Conservation (phyloP, 2,888 invertebrate genomes). For the Galeopsomyia nigrocyanea region DNA sequence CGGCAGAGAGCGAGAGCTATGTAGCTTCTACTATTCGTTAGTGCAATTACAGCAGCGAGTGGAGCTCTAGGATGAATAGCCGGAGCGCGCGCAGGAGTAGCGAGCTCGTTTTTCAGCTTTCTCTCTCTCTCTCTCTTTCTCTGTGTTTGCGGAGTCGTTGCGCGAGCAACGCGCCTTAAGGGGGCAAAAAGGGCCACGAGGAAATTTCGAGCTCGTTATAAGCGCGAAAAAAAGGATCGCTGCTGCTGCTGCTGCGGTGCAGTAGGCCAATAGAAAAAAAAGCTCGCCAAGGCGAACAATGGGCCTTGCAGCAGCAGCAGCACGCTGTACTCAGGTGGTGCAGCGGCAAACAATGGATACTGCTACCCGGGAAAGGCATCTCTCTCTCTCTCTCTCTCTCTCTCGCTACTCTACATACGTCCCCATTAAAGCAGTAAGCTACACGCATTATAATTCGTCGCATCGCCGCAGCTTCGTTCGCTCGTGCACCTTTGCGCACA, state of each 20-base stretch:
- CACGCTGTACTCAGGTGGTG: conserved; percentile 56
- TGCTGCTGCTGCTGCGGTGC: neutral
- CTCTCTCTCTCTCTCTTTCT: no score
- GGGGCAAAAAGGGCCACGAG: conserved; percentile 18
- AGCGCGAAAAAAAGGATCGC: conserved; percentile 16
- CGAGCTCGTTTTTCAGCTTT: conserved; percentile 1
- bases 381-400: no score
- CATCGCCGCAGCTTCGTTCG: conserved; percentile 36
- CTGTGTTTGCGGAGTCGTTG: no score
- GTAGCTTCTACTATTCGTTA: conserved; percentile 24
- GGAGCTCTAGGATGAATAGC: conserved; percentile 7
- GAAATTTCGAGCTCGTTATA: conserved; percentile 39
- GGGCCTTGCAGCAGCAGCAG: conserved; percentile 54
- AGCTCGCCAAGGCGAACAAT: conserved; percentile 59
- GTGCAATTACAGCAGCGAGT: conserved; percentile 7
- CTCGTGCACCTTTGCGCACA: neutral
- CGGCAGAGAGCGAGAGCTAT: no score
- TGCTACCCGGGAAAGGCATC: conserved; percentile 18
- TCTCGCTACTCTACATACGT: conserved; percentile 64
- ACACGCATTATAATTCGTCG: conserved; percentile 61
- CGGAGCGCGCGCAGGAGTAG: neutral
- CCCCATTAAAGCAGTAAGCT: conserved; percentile 63
- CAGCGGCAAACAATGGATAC: conserved; percentile 56
- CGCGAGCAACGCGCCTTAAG: neutral
- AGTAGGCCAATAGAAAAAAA: conserved; percentile 51